Percentiles rank a stretch among this genome's conserved stretches.
Conservation (phyloP, 2,797 vertebrate species). For the Varecia variegata region DNA sequence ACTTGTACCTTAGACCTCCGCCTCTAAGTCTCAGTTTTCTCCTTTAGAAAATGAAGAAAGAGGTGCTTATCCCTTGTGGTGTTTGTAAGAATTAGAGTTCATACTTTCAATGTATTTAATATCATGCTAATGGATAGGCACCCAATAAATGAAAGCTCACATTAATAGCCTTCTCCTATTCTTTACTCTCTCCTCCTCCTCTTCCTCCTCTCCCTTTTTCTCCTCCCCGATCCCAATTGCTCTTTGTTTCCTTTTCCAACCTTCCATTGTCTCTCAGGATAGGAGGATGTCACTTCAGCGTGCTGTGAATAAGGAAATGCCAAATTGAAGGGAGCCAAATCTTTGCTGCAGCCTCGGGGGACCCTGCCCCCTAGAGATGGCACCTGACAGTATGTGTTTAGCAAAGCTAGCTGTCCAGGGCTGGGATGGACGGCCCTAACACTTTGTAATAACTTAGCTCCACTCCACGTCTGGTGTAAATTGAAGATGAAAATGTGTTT, state of each 20-base stretch:
- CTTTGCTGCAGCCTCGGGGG: not conserved
- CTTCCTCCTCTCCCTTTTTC: not conserved
- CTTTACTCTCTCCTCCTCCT: rapidly evolving
- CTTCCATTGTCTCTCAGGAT: not conserved
- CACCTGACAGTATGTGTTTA: not conserved
- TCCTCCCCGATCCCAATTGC: not conserved
- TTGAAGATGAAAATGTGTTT: constrained; percentile 71
- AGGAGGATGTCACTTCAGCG: not conserved
- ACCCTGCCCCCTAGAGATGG: not conserved
- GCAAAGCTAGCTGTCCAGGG: not conserved
- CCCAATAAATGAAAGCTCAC: not conserved
- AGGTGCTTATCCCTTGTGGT: not conserved
- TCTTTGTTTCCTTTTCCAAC: not conserved
- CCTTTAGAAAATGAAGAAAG: not conserved
- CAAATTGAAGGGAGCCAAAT: not conserved
- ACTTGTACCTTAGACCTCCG: not conserved
- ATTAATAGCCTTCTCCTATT: not conserved
- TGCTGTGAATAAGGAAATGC: not conserved
- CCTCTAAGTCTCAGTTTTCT: not conserved
- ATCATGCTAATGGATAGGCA: not conserved
- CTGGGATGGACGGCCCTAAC: constrained; percentile 26
- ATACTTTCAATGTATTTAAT: not conserved
- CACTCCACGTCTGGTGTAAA: constrained; percentile 60
- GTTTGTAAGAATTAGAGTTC: not conserved
- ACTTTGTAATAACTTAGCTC: constrained; percentile 64